phyloP scores from a whole-genome alignment of 2,113 vertebrate genomes.

The Meriones unguiculatus region DNA sequence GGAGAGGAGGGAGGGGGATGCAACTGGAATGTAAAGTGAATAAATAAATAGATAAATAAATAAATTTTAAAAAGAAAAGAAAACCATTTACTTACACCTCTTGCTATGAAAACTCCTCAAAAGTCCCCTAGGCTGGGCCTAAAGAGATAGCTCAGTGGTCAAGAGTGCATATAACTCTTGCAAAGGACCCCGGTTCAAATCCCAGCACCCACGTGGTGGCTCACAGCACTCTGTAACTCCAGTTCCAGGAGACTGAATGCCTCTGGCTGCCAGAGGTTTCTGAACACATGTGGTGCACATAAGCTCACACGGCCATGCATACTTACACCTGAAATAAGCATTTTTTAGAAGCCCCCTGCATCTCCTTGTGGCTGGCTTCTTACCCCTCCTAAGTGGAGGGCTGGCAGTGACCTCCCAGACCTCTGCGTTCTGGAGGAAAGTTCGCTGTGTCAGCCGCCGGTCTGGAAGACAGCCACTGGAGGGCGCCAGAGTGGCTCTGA shows the following conservation, averaged over 20 bases:
- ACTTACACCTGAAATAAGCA: neutral
- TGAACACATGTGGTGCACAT: neutral
- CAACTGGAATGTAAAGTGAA: too few relatives aligned
- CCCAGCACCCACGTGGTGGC: neutral
- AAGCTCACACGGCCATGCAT: neutral
- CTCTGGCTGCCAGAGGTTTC: neutral
- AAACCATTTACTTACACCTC: neutral
- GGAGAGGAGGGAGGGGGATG: too few relatives aligned
- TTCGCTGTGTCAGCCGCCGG: slow-evolving; percentile 53
- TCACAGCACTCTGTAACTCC: neutral
- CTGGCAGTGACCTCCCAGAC: neutral
- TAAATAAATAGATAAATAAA: too few relatives aligned
- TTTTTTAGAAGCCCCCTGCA: neutral
- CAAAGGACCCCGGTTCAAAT: too few relatives aligned
- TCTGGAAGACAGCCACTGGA: slow-evolving; percentile 35
- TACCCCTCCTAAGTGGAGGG: neutral
- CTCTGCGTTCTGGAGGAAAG: slow-evolving; percentile 10
- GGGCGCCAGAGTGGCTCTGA: slow-evolving; percentile 14
- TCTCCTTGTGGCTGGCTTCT: neutral
- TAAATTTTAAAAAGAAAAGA: neutral
- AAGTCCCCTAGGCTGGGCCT: neutral
- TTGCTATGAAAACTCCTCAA: neutral
- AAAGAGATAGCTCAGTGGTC: neutral
- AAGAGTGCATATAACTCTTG: neutral
- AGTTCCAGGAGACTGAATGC: neutral